phyloP scores from a whole-genome alignment of 2,888 invertebrate genomes.

The Branchellion lobata region DNA sequence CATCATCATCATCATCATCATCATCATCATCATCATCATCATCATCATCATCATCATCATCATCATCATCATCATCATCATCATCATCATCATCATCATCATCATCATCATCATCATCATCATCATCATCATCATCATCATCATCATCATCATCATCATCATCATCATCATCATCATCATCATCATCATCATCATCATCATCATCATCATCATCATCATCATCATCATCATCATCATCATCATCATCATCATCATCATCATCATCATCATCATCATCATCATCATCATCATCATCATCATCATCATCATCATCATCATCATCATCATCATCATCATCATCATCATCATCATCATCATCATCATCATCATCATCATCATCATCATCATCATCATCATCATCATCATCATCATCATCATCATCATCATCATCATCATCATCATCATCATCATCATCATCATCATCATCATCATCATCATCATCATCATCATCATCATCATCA shows the following conservation, averaged over 20 bases:
- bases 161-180: slow-evolving; percentile 15
- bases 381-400: slow-evolving; percentile 29
- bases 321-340: slow-evolving; percentile 15
- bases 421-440: slow-evolving; percentile 27
- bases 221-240: slow-evolving; percentile 29
- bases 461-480: no score
- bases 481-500: slow-evolving; percentile 26
- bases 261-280: slow-evolving; percentile 29
- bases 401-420: slow-evolving; percentile 15
- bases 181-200: slow-evolving; percentile 29
- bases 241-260: slow-evolving; percentile 15
- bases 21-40: slow-evolving; percentile 29
- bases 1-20: slow-evolving; percentile 15
- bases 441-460: slow-evolving; percentile 6
- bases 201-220: slow-evolving; percentile 15
- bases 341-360: slow-evolving; percentile 29
- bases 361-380: slow-evolving; percentile 15
- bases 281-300: slow-evolving; percentile 15
- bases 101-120: slow-evolving; percentile 29
- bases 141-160: slow-evolving; percentile 29
- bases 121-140: slow-evolving; percentile 15
- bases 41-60: slow-evolving; percentile 15
- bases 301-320: slow-evolving; percentile 29
- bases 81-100: slow-evolving; percentile 15
- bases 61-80: slow-evolving; percentile 29